Evolutionary conservation across 2,888 invertebrate species (phyloP).

Genomic region (Lampropteryx suffumata): DNA sequence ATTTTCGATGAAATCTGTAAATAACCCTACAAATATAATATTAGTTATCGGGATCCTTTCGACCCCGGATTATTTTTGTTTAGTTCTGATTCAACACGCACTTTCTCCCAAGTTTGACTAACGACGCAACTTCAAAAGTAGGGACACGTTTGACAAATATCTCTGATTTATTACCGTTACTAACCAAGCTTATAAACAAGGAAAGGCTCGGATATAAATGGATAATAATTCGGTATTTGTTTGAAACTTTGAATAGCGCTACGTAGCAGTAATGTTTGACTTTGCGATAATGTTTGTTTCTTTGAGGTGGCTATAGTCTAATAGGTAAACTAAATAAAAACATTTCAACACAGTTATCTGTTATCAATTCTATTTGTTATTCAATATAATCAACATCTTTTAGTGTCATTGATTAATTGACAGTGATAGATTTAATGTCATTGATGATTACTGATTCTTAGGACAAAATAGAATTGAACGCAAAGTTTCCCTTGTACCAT

Average conservation of each 20-base stretch:
- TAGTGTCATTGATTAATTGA: no score
- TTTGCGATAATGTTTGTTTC: not conserved
- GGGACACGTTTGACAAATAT: slow-evolving; percentile 21
- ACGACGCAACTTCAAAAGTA: slow-evolving; percentile 21
- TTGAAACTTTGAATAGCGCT: not conserved
- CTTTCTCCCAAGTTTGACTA: slow-evolving; percentile 17
- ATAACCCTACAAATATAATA: not conserved
- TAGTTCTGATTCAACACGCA: slow-evolving; percentile 14
- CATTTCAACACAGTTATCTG: no score
- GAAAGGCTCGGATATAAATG: not conserved
- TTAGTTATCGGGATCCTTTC: slow-evolving; percentile 1
- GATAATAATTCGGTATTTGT: slow-evolving; percentile 3
- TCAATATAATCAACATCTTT: no score
- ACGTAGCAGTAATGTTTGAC: not conserved
- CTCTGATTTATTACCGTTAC: slow-evolving; percentile 19
- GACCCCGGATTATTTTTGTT: slow-evolving; percentile 13
- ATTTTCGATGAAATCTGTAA: not conserved
- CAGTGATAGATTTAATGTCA: no score
- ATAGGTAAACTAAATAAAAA: no score
- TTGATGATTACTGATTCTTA: no score
- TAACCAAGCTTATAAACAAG: slow-evolving; percentile 14
- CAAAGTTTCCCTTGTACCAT: no score
- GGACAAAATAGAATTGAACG: no score
- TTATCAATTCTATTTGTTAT: no score
- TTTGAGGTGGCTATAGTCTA: not conserved